phyloP scores from a whole-genome alignment of 2,888 invertebrate genomes.

The Eumacrocentrus americanus region DNA sequence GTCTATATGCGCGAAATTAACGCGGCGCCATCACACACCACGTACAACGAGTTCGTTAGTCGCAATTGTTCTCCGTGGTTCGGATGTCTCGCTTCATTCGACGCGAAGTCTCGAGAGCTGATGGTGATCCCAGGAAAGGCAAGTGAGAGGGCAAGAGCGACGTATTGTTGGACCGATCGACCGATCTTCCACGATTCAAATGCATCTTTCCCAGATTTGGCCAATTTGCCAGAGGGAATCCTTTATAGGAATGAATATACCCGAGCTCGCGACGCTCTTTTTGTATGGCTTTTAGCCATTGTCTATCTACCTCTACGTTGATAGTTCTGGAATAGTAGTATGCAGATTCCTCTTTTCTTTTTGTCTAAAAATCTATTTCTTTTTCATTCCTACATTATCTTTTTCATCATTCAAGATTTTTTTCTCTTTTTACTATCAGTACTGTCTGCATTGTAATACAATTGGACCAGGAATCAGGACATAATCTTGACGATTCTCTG shows the following conservation, averaged over 20 bases:
- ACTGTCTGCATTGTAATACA: not conserved
- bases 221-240: conserved; percentile 46
- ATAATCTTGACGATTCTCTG: not conserved
- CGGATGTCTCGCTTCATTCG: conserved; percentile 34
- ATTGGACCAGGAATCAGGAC: not conserved
- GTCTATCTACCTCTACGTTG: not conserved
- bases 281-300: no score
- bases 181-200: conserved; percentile 28
- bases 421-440: conserved; percentile 8
- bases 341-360: no score
- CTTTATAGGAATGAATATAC: no score
- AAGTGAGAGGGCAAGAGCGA: conserved; percentile 4
- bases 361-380: no score
- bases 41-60: conserved; percentile 49
- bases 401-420: not conserved
- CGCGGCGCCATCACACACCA: conserved; percentile 4
- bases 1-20: conserved; percentile 15
- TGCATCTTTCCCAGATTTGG: conserved; percentile 47
- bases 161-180: not conserved
- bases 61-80: conserved; percentile 49
- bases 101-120: not conserved
- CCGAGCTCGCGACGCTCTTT: no score
- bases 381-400: not conserved
- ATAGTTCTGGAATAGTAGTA: not conserved
- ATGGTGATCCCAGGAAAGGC: no score